Conservation (phyloP, 1,140 invertebrate species). For the Mycetomoellerius zeteki region DNA sequence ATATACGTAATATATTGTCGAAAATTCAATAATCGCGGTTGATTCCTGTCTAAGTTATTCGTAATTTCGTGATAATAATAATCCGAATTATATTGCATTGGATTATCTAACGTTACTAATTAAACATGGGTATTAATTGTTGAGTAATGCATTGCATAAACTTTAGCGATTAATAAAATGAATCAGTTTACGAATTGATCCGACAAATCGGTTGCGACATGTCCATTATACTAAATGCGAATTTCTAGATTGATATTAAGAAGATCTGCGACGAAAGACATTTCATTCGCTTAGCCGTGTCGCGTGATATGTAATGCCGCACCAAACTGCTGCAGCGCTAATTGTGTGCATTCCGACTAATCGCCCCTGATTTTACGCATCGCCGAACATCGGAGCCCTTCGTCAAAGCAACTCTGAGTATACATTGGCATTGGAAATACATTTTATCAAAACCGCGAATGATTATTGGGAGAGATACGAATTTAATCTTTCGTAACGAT, state of each 20-base stretch:
- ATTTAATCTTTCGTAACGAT: not conserved
- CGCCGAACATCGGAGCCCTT: conserved; percentile 53
- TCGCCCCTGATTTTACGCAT: conserved; percentile 75
- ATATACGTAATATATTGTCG: conserved; percentile 21
- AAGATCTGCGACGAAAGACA: conserved; percentile 2
- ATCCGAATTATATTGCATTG: not conserved
- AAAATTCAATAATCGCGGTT: conserved; percentile 33
- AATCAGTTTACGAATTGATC: not conserved
- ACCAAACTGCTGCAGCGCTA: conserved; percentile 55
- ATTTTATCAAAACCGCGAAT: conserved; percentile 64
- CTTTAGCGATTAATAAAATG: not conserved
- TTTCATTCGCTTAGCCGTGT: conserved; percentile 25
- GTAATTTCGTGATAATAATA: conserved; percentile 1
- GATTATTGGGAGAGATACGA: not conserved
- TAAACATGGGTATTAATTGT: not conserved
- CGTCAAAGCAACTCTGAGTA: conserved; percentile 70
- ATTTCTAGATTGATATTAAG: conserved; percentile 11
- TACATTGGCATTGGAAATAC: conserved; percentile 56
- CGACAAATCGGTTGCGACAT: not conserved
- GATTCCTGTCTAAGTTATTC: not conserved
- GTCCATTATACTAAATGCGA: not conserved
- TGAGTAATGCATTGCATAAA: not conserved
- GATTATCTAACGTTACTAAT: not conserved
- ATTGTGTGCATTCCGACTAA: conserved; percentile 75
- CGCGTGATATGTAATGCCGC: conserved; percentile 30